Conservation (phyloP, 2,113 vertebrate species). For the Gallinago media region DNA sequence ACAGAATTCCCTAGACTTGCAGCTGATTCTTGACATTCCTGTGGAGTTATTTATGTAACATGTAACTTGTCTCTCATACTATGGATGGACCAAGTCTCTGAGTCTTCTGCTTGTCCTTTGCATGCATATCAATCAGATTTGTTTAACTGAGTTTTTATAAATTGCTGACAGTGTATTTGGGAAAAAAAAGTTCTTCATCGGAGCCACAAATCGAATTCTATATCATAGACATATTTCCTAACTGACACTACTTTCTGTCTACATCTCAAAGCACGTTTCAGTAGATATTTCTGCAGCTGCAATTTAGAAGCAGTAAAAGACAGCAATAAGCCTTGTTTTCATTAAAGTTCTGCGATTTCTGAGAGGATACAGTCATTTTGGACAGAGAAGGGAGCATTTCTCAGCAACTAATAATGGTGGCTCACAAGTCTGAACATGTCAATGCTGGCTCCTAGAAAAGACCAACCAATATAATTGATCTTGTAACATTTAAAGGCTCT, state of each 20-base stretch:
- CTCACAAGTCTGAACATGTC: slow-evolving; percentile 41
- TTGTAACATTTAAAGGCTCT: slow-evolving; percentile 60
- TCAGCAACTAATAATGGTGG: background rate
- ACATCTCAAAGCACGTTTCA: background rate
- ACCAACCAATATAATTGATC: slow-evolving; percentile 56
- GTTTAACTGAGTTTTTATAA: background rate
- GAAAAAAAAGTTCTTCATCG: background rate
- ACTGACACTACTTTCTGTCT: background rate
- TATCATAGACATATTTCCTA: background rate
- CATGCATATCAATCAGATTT: background rate
- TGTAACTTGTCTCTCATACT: background rate
- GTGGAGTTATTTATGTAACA: background rate
- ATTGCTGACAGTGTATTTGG: background rate
- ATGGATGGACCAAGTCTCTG: background rate
- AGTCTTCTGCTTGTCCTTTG: background rate
- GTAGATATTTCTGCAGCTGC: background rate
- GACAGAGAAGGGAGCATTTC: background rate
- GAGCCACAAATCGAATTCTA: background rate
- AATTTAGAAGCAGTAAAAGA: background rate
- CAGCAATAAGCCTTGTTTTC: slow-evolving; percentile 17
- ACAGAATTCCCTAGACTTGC: background rate
- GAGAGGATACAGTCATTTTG: background rate
- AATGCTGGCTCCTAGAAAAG: slow-evolving; percentile 57
- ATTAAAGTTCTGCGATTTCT: background rate
- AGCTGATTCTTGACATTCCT: background rate